Base-by-base conservation (phyloP, 2,113 vertebrate species). In the Neodon shergylaensis region DNA sequence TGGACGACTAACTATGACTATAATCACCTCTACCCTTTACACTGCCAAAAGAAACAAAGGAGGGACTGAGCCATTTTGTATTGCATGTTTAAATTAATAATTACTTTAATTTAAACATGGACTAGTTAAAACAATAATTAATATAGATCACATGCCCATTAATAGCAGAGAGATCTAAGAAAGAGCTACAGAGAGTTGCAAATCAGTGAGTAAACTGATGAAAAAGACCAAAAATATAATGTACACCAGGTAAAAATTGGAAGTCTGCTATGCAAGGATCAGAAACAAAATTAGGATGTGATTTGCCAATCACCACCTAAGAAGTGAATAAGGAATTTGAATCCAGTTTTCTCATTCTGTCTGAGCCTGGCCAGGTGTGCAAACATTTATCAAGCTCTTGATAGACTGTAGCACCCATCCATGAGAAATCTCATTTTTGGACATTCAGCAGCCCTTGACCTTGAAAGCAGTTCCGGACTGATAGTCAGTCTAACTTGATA, bases 381-480 rank as follows among this genome's bases (percentile, higher is more conserved):
- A 93, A 95, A 96, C 97, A 98, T 98, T 98, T 97, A 97, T 98
- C 98, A 98, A 86, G 89, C 33, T 96, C 94, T 96, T 96, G 96
- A 96, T 97, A 95, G 88, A 96, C 92, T 97, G 90, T 58, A 26
- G 90, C 94, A 91, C 87, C 92, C 83, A 94, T 97, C 94, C 96
- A 95, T 92, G 92, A 98, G 95, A 97, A 95, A 89, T 97, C 94
- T 96, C 91, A 84, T 97, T 98, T 98, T 94, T 98, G 97, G 98
- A 97, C 93, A 95, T 95, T 96, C 86, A 74, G 95, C 63, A 97
- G 97, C 97, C 98, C 97, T 98, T 98, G 98, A 98, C 98, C 98
- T 98, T 98, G 97, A 95, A 92, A 94, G 91, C 42, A 94, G 93
- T 90, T 95, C 91, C 66, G 31, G 94, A 92, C 90, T 98, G 95